Base-by-base conservation (phyloP, 1,140 invertebrate genomes). In the Nasonia vitripennis region DNA sequence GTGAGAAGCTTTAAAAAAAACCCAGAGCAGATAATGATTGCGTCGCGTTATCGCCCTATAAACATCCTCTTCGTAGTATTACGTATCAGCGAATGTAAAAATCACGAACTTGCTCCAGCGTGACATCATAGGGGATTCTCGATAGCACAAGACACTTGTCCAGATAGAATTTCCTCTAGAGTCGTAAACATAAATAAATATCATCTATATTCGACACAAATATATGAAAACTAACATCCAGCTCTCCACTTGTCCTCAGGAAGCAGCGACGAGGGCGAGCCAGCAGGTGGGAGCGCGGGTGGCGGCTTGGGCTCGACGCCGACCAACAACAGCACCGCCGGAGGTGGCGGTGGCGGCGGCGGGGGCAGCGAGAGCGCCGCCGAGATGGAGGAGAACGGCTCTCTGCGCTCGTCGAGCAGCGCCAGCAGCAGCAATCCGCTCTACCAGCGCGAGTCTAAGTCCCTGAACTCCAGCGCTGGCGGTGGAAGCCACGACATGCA, bases 201-300 rank as follows among this genome's bases (percentile, higher is more conserved):
- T 45, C 9, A 45, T 9, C 41, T 10, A 45, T 9, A 45, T 9
- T 45, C 41, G 41, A 5, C 41, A 45, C 41, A 45, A 45, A 45
- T 37, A 41, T 41, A 45, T 45, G 14, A 51, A 5, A 37, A 6
- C 17, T 71, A 23, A 71, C 20, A 12, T 5, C 27, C 20, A 45
- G 51, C 31, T 73, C 31, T 83, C 0, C 34, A 75, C 83, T 34
- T 88, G 20, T 11, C 78, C 51, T 12, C 83, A 93, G 93, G 93
- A 92, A 93, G 91, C 88, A 93, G 92, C 90, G 92, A 93, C 90
- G 93, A 93, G 89, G 92, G 91, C 81, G 93, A 93, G 88, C 87
- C 89, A 41, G 87, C 87, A 48, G 88, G 89, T 81, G 90, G 86
- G 71, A 87, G 88, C 51, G 89, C 86, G 45, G 78, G 86, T 86